A percentile compares a stretch with the other conserved stretches of the same genome.
Conservation (phyloP, 1,140 invertebrate species). For the Aphelenchoides fujianensis region DNA sequence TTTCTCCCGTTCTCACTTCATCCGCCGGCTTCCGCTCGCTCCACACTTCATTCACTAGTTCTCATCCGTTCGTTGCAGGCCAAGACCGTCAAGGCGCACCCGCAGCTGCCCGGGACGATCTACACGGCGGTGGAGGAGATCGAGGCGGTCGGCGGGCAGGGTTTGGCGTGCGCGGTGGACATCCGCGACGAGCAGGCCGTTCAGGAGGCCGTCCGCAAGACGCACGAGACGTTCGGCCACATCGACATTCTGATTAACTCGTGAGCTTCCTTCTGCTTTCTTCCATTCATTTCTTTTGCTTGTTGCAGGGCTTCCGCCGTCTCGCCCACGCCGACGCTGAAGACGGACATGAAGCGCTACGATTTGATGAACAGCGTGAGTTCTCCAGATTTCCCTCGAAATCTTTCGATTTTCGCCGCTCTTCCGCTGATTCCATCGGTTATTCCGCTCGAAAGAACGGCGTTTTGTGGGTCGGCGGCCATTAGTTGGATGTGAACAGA, state of each 20-base stretch:
- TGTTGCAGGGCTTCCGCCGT: conserved; percentile 78
- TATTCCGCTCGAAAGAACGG: too few species aligned
- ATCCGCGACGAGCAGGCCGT: conserved; percentile 73
- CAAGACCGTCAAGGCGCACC: conserved; percentile 69
- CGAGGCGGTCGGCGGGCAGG: conserved; percentile 75
- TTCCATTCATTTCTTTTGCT: conserved; percentile 65
- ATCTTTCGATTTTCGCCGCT: neutral
- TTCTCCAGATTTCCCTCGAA: neutral
- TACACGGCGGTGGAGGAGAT: conserved; percentile 82
- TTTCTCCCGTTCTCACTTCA: too few species aligned
- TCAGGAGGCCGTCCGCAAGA: conserved; percentile 75
- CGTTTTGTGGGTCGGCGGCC: too few species aligned
- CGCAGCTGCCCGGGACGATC: conserved; percentile 92
- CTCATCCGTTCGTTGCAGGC: too few species aligned
- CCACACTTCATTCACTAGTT: too few species aligned
- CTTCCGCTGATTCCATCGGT: too few species aligned
- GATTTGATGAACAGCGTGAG: conserved; percentile 83
- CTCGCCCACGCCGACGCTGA: conserved; percentile 77
- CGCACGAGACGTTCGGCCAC: conserved; percentile 86
- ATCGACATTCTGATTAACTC: conserved; percentile 76
- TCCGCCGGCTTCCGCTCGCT: too few species aligned
- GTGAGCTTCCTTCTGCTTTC: neutral
- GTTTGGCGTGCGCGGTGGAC: conserved; percentile 86
- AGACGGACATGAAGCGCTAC: conserved; percentile 90
- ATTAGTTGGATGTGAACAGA: too few species aligned